Evolutionary conservation across 2,113 vertebrate genomes (phyloP).

Genomic region (Synodontis membranacea): DNA sequence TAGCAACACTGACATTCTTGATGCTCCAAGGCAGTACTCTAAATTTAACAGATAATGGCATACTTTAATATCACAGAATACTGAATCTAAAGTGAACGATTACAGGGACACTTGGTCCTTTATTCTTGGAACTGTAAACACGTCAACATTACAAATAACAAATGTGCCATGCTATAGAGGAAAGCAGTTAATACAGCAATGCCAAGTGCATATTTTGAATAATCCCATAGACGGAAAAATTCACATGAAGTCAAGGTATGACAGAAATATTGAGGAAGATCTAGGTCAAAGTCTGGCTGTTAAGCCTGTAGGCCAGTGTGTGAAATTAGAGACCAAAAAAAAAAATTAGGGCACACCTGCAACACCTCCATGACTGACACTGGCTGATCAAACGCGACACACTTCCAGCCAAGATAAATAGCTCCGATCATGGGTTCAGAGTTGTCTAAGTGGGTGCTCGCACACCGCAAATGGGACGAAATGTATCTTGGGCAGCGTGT

Average conservation of each 20-base stretch:
- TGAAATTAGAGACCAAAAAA: slow-evolving; percentile 17
- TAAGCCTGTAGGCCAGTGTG: not conserved
- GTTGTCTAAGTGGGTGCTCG: not conserved
- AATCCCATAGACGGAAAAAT: not conserved
- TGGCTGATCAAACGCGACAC: slow-evolving; percentile 21
- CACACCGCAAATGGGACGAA: slow-evolving; percentile 9
- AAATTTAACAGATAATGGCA: too few relatives aligned
- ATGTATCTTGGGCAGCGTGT: not conserved
- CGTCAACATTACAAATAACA: not conserved
- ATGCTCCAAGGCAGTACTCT: not conserved
- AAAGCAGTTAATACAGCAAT: not conserved
- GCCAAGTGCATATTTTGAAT: not conserved
- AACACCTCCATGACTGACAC: slow-evolving; percentile 8
- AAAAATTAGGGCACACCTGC: slow-evolving; percentile 18
- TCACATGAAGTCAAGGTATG: not conserved
- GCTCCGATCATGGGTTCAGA: slow-evolving; percentile 7
- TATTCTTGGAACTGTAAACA: not conserved
- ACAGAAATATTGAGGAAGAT: not conserved
- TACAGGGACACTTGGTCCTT: not conserved
- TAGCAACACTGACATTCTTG: not conserved
- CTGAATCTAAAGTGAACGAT: not conserved
- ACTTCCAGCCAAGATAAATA: slow-evolving; percentile 14
- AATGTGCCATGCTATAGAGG: not conserved
- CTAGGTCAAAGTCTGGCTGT: not conserved
- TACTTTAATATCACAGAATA: not conserved